A percentile compares a stretch with the other conserved stretches of the same genome.
Conservation (phyloP, 2,113 vertebrate genomes). For the Montifringilla adamsi region DNA sequence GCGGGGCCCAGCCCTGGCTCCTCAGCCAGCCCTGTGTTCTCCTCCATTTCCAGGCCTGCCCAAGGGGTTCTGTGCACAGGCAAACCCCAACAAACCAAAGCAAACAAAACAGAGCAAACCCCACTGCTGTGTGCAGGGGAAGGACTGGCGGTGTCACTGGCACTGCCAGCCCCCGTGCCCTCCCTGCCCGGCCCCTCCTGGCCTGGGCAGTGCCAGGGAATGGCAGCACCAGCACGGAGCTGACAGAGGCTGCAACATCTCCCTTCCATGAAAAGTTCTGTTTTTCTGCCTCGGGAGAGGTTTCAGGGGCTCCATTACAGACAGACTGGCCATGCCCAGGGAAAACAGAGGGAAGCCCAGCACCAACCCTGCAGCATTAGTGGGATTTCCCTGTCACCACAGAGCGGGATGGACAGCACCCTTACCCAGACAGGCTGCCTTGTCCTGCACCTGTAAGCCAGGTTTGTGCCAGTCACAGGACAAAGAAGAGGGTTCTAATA, state of each 20-base stretch:
- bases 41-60: not conserved
- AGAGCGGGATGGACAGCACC: rapidly evolving
- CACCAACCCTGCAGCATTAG: rapidly evolving
- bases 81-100: not conserved
- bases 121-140: rapidly evolving
- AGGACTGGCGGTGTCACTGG: rapidly evolving
- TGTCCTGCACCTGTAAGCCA: not conserved
- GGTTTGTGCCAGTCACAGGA: not conserved
- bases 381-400: rapidly evolving
- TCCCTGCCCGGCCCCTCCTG: not conserved
- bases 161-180: rapidly evolving
- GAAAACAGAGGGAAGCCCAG: rapidly evolving
- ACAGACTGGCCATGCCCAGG: rapidly evolving
- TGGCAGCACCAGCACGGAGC: not conserved
- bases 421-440: rapidly evolving
- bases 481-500: rapidly evolving
- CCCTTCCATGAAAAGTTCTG: rapidly evolving
- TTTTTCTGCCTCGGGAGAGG: not conserved
- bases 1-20: rapidly evolving
- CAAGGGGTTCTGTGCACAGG: rapidly evolving
- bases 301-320: not conserved
- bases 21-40: not conserved
- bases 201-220: not conserved
- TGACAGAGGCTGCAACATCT: rapidly evolving
- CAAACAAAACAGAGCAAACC: not conserved